phyloP scores from a whole-genome alignment of 2,888 invertebrate species.

The Druceiella hillmani region DNA sequence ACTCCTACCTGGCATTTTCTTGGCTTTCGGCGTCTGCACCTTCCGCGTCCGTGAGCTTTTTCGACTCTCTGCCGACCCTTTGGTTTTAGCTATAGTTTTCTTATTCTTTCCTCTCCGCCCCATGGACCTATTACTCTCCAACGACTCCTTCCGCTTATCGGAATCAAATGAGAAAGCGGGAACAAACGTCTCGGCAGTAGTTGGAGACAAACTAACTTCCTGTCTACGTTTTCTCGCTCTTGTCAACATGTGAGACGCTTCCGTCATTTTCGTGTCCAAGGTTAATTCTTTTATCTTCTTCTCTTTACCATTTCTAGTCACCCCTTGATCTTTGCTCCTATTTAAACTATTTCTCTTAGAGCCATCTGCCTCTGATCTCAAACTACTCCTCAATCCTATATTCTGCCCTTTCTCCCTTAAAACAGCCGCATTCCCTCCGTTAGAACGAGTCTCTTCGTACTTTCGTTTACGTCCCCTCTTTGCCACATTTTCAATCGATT shows the following conservation, averaged over 20 bases:
- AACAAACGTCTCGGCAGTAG: conserved; percentile 33
- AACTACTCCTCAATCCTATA: too few relatives aligned
- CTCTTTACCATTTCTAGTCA: conserved; percentile 32
- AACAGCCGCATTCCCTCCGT: conserved; percentile 38
- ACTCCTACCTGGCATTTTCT: conserved; percentile 32
- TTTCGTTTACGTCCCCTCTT: conserved; percentile 33
- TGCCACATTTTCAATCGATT: conserved; percentile 46
- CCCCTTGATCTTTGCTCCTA: conserved; percentile 26
- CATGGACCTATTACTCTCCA: conserved; percentile 33
- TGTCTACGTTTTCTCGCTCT: conserved; percentile 36
- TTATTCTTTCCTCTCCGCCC: conserved; percentile 25
- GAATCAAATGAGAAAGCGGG: conserved; percentile 40
- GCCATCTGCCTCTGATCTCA: too few relatives aligned
- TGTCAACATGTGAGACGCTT: too few relatives aligned
- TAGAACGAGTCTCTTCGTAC: conserved; percentile 33
- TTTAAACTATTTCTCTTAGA: too few relatives aligned
- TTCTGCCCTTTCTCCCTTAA: conserved; percentile 45
- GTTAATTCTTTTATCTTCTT: conserved; percentile 29
- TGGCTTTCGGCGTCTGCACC: conserved; percentile 30
- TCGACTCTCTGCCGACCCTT: conserved; percentile 10
- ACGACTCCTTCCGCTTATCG: conserved; percentile 33
- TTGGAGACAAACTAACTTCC: conserved; percentile 39
- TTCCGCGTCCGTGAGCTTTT: conserved; percentile 1
- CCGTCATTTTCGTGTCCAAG: conserved; percentile 29
- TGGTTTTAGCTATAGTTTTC: conserved; percentile 18